Evolutionary conservation across 2,113 vertebrate genomes (phyloP), one percentile per base, ranked within the genome.

Genomic region (Sinocyclocheilus grahami): DNA sequence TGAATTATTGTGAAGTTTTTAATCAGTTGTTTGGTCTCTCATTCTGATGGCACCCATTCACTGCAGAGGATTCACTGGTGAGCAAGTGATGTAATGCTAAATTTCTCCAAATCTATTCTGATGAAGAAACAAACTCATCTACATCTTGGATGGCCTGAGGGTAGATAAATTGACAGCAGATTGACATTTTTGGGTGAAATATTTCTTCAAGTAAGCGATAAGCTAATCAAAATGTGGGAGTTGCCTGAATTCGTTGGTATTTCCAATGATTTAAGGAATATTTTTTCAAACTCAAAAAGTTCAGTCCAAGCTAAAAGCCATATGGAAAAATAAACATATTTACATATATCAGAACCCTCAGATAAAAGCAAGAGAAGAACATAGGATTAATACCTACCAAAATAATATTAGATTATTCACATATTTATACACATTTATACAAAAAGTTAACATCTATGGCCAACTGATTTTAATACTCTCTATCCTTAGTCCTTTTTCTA

Each of bases 381-480:
- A 20, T n/a, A 42, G 8, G 30, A 67, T 51, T n/a, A 81, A 85
- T 39, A 78, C 33, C 63, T 79, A 51, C 78, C 39, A 51, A 85
- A 69, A 81, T 81, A 75, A 75, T 20, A 78, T 37, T 60, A 10
- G 55, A 81, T 9, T 89, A 91, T 90, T 90, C 84, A 91, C 91
- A 91, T 88, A 91, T 92, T 90, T 75, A 91, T 90, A 91, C 89
- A 91, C 81, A 51, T 76, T 76, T 92, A 87, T 91, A 78, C 87
- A 92, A 86, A 86, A 58, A 8, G 11, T 53, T 77, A 77, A 74
- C 82, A 48, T 30, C n/a, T 74, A 67, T 6, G 33, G 74, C 78
- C 55, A 42, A 65, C 55, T 12, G 22, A 83, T 69, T 9, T 72
- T 37, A 78, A 13, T 22, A 71, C 58, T 82, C 16, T 62, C 22